Evolutionary conservation across 2,797 vertebrate species (phyloP), one percentile per base, ranked within the genome.

Genomic region (Falco novaeseelandiae): DNA sequence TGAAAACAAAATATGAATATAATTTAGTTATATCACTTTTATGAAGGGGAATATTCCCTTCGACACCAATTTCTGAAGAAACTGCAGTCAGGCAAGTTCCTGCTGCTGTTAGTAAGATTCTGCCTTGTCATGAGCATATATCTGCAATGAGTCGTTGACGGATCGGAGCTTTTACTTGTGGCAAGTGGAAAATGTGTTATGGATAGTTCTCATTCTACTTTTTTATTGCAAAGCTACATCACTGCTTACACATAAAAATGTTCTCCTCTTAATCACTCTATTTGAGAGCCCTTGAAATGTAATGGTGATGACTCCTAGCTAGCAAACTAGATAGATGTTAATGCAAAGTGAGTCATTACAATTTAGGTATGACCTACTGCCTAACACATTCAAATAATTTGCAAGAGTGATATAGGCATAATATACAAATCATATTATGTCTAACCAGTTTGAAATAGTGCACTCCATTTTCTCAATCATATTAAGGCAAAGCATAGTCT

Each of bases 321-420:
- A 93, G 46, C 27, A 76, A 85, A 72, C 19, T 74, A 65, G 90
- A 87, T 90, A 49, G 58, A 94, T 84, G 66, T n/a, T 93, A 94
- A 95, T 93, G 83, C 54, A 87, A 87, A 97, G 76, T 72, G 55
- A 91, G 77, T 84, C 83, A 94, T 94, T 97, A 70, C 74, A 86
- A 84, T 93, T 96, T 93, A 88, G 80, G 34, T 93, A 84, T 86
- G 86, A 97, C 94, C 90, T 89, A 91, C 51, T 82, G 88, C 73
- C 70, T 94, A 73, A 79, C 58, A 89, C 32, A 55, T 91, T 96
- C 72, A 82, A 82, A 90, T 84, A 88, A 90, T 92, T 87, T 91
- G 76, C 48, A 85, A 87, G 66, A 94, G 62, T 59, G 67, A 84
- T 90, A 87, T 49, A 82, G 55, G 48, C 59, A 51, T 88, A 59